phyloP scores from a whole-genome alignment of 2,888 invertebrate genomes.

The Brachylomia viminalis region DNA sequence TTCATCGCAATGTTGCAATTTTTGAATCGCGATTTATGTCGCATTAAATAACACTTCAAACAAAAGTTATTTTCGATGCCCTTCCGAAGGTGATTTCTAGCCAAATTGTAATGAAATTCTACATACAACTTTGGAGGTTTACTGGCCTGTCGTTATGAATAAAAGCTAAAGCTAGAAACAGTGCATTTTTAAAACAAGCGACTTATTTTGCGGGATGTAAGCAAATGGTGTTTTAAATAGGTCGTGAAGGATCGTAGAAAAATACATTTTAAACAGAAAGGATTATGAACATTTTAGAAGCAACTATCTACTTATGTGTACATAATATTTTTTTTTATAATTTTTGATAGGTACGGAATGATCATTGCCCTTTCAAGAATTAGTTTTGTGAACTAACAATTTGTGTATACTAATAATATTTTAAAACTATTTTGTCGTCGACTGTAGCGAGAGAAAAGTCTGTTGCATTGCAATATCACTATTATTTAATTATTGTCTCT shows the following conservation, averaged over 20 bases:
- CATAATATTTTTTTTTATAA: background rate
- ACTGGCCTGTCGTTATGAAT: background rate
- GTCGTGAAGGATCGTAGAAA: background rate
- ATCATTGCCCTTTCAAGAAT: conserved; percentile 15
- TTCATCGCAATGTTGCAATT: no score
- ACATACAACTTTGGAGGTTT: background rate
- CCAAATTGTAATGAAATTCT: background rate
- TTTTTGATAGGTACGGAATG: background rate
- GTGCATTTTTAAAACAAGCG: background rate
- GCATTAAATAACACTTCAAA: background rate
- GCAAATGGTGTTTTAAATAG: background rate
- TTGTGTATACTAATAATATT: conserved; percentile 28
- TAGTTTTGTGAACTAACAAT: conserved; percentile 4
- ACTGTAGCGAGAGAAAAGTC: conserved; percentile 25
- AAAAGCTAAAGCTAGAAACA: background rate
- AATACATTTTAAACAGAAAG: background rate
- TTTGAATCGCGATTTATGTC: no score
- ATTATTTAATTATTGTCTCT: background rate
- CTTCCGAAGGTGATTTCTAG: background rate
- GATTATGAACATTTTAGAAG: background rate
- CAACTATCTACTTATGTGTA: background rate
- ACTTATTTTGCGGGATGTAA: conserved; percentile 4
- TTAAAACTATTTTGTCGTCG: conserved; percentile 26
- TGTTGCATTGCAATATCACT: conserved; percentile 18
- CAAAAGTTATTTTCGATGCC: background rate